These are phyloP conservation scores for Heterodera filipjevi DNA, from an alignment of 2,888 invertebrate genomes.

Conservation along the genomic window DNA sequence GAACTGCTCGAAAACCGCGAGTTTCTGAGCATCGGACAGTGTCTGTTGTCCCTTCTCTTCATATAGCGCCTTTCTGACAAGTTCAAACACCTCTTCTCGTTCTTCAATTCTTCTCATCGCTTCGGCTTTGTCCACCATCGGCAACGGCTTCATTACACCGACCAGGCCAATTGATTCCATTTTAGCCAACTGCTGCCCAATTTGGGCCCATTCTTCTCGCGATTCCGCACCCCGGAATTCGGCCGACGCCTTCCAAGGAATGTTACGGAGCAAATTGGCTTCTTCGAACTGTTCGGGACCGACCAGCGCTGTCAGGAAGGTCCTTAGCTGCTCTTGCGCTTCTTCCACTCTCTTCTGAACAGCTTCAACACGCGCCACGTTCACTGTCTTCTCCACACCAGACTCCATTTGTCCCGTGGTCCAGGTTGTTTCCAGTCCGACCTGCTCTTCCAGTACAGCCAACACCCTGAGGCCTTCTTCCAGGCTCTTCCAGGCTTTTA, in stretches of 20 bases:
- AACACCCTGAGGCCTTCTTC: background rate
- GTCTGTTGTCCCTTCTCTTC: conserved; percentile 1
- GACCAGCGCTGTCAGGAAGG: background rate
- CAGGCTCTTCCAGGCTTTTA: background rate
- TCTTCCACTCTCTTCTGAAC: background rate
- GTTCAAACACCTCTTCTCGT: no score
- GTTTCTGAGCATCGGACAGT: background rate
- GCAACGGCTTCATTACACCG: no score
- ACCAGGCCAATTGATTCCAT: no score
- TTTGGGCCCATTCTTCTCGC: no score
- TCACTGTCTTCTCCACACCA: background rate
- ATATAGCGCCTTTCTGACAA: no score
- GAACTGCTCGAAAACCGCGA: background rate
- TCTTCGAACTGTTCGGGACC: background rate
- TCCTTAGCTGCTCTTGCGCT: background rate
- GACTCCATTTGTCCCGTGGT: background rate
- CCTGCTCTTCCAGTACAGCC: no score
- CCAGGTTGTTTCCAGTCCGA: background rate
- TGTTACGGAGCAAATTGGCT: background rate
- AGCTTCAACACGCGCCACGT: background rate
- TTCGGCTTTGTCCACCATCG: no score
- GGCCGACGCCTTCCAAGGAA: background rate
- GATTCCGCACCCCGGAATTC: background rate
- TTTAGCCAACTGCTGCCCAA: no score
- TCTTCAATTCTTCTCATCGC: no score